Evolutionary conservation across 2,113 vertebrate genomes (phyloP), one percentile per base, ranked within the genome.

Genomic region (Prietella phreatophila): DNA sequence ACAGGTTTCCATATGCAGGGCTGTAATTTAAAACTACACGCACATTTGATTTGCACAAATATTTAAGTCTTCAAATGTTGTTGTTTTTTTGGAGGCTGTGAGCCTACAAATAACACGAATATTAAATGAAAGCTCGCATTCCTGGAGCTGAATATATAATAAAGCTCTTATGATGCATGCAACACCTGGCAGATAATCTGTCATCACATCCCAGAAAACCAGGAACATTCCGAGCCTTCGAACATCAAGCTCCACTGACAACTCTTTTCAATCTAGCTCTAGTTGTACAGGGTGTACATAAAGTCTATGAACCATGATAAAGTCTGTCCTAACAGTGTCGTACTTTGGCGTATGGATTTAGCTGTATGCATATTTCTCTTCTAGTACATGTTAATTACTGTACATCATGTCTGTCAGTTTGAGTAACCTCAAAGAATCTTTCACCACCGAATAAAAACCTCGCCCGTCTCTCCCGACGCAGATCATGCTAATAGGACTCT

Each of bases 401-500:
- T 65, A 27, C 39, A 27, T 83, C 82, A n/a, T 39, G 25, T 63
- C 63, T 71, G 47, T 67, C 47, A 22, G 47, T 36, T 27, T 47
- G 25, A 83, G 22, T 42, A 47, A n/a, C 19, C 25, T 53, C 47
- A 55, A 56, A 55, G 50, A 30, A 80, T 56, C 50, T 30, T 78
- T 78, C 76, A 80, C 2, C 2, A n/a, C 47, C 30, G 3, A 55
- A 80, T 53, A 19, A 33, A 55, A 80, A 30, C 76, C 30, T 9
- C 19, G 27, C 76, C 15, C 0, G 27, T 78, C 76, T 56, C 15
- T 56, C 50, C 14, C 50, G 27, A 30, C n/a, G 50, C 50, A 55
- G 76, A 55, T 9, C 27, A n/a, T 55, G 50, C n/a, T 71, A 84
- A 56, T 15, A 84, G 47, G 47, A 71, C 83, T 84, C 84, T 22